Evolutionary conservation across 2,888 invertebrate genomes (phyloP).

Genomic region (Isotomurus palustris): DNA sequence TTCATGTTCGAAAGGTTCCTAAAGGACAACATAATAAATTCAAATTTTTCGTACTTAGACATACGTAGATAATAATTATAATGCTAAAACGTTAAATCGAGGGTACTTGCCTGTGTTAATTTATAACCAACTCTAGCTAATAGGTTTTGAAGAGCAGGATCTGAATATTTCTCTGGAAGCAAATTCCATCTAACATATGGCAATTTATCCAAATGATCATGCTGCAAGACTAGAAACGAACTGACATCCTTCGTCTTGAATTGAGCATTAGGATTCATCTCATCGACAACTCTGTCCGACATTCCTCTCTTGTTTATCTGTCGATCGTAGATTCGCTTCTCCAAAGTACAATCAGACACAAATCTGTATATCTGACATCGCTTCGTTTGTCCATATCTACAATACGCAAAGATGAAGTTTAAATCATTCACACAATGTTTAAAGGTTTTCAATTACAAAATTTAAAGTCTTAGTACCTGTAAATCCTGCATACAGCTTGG

Average conservation of each 20-base stretch:
- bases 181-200: slow-evolving; percentile 29
- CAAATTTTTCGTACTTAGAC: too few species aligned
- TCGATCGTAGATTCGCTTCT: slow-evolving; percentile 95
- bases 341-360: slow-evolving; percentile 94
- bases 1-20: slow-evolving; percentile 91
- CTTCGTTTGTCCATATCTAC: slow-evolving; percentile 85
- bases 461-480: slow-evolving; percentile 54
- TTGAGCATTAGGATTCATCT: slow-evolving; percentile 93
- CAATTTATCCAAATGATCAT: slow-evolving; percentile 67
- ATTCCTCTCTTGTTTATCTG: slow-evolving; percentile 98
- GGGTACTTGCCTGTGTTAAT: slow-evolving; percentile 56
- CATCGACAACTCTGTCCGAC: slow-evolving; percentile 96
- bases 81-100: background rate
- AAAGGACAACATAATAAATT: too few species aligned
- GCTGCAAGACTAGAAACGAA: slow-evolving; percentile 84
- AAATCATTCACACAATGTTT: background rate
- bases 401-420: slow-evolving; percentile 32
- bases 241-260: slow-evolving; percentile 83
- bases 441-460: background rate
- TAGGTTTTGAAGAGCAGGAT: slow-evolving; percentile 72
- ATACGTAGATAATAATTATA: too few species aligned
- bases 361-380: slow-evolving; percentile 93
- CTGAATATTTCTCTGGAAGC: slow-evolving; percentile 68
- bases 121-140: slow-evolving; percentile 53
- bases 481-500: slow-evolving; percentile 94